phyloP scores from a whole-genome alignment of 2,113 vertebrate genomes.

The Colaptes auratus region DNA sequence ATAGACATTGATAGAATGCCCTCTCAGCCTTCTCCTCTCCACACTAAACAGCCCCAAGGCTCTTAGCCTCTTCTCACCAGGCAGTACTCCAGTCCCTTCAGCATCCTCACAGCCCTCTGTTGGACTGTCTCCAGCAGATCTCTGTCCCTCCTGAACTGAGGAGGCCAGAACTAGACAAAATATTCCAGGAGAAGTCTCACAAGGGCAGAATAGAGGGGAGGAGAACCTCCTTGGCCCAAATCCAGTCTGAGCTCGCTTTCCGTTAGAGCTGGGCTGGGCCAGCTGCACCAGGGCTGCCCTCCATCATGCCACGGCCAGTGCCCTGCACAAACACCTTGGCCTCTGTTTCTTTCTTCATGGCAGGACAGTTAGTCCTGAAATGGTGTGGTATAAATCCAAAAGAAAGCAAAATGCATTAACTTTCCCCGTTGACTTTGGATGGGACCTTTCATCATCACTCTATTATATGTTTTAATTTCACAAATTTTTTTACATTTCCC shows the following conservation, averaged over 20 bases:
- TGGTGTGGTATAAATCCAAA: background rate
- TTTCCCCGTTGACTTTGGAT: background rate
- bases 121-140: no score
- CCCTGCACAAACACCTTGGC: background rate
- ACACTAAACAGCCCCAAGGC: no score
- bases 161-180: no score
- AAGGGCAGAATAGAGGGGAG: no score
- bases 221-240: no score
- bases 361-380: constrained; percentile 3
- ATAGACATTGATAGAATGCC: no score
- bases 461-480: constrained; percentile 7
- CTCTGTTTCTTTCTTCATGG: background rate
- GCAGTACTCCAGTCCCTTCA: no score
- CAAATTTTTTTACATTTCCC: constrained; percentile 26
- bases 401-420: background rate
- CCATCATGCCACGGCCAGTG: background rate
- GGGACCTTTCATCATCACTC: background rate
- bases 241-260: background rate
- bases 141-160: no score
- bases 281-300: background rate
- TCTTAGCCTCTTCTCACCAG: no score
- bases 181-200: no score
- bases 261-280: background rate
- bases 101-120: no score
- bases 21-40: no score